Base-by-base conservation (phyloP, 2,797 vertebrate species). In the Octomys mimax region DNA sequence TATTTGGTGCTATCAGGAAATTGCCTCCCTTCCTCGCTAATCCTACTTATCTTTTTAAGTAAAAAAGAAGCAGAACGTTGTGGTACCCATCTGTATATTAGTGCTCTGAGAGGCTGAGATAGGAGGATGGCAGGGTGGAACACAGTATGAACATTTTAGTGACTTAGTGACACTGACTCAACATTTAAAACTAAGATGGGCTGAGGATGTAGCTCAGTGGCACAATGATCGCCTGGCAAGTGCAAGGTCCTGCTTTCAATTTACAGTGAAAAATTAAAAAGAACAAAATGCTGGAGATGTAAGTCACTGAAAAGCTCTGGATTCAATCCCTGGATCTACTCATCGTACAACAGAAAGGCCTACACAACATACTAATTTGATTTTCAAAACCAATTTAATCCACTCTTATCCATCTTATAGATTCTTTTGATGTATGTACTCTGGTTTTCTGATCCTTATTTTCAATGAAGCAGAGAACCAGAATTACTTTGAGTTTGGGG, bases 401-500 rank as follows among this genome's bases (percentile, higher is more conserved):
- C 90, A 0, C 19, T 42, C 22, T 87, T 92, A 78, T 31, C 77
- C 33, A 39, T 21, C 16, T 91, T 3, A 64, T 42, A 68, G 7
- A 6, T 62, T n/a, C 66, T 91, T 26, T 13, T 92, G 26, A 36
- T 28, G 68, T 59, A n/a, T n/a, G 33, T 19, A 31, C 9, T 73
- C 7, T 54, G 4, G 31, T 22, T 89, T 89, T 64, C 52, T 85
- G n/a, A 77, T 16, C 42, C 49, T 87, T 24, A 42, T 46, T 46
- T 75, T 22, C 6, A 92, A 64, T 46, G 36, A 93, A 7, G 33
- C 22, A 84, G 62, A 92, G 14, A 90, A 70, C 78, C 54, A n/a
- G 66, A 92, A 87, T 66, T n/a, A 91, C 86, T 92, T 92, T 64
- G 16, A 97, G 8, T 36, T 83, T 86, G 22, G 33, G 70, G 18